phyloP scores from a whole-genome alignment of 2,888 invertebrate genomes.

The Copidosoma aretas region DNA sequence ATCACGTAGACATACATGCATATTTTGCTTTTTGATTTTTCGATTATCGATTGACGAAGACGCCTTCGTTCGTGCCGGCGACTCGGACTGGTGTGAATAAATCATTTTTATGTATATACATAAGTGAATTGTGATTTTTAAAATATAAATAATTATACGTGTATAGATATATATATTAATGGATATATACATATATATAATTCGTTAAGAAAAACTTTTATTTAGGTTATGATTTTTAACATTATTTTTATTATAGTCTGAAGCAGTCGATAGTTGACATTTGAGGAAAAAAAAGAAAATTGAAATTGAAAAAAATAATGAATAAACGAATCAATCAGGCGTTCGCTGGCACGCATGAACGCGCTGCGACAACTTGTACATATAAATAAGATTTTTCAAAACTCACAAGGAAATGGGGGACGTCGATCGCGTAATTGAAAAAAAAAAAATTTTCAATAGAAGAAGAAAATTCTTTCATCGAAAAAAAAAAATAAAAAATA shows the following conservation, averaged over 20 bases:
- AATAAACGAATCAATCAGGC: constrained; percentile 16
- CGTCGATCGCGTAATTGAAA: constrained; percentile 29
- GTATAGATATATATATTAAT: constrained; percentile 16
- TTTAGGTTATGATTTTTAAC: constrained; percentile 34
- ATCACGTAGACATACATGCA: constrained; percentile 2
- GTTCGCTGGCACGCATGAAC: constrained; percentile 38
- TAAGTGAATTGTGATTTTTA: constrained; percentile 37
- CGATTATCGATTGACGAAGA: constrained; percentile 22
- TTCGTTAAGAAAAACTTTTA: constrained; percentile 32
- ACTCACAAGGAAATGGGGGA: constrained; percentile 34
- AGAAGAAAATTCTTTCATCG: constrained; percentile 14
- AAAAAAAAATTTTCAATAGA: constrained; percentile 1
- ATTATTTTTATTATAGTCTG: constrained; percentile 29
- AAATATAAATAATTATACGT: constrained; percentile 23
- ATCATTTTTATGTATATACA: constrained; percentile 14
- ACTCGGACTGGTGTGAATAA: constrained; percentile 13
- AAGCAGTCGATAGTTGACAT: constrained; percentile 25
- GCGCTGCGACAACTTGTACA: constrained; percentile 19
- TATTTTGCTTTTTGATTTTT: constrained; percentile 28
- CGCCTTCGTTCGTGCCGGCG: constrained; percentile 39
- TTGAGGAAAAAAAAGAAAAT: not conserved
- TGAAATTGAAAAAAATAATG: constrained; percentile 15
- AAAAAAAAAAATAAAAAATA: too few relatives aligned
- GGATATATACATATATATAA: too few relatives aligned
- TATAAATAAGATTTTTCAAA: constrained; percentile 30